phyloP scores from a whole-genome alignment of 2,113 vertebrate species.

The Lepisosteus osseus region DNA sequence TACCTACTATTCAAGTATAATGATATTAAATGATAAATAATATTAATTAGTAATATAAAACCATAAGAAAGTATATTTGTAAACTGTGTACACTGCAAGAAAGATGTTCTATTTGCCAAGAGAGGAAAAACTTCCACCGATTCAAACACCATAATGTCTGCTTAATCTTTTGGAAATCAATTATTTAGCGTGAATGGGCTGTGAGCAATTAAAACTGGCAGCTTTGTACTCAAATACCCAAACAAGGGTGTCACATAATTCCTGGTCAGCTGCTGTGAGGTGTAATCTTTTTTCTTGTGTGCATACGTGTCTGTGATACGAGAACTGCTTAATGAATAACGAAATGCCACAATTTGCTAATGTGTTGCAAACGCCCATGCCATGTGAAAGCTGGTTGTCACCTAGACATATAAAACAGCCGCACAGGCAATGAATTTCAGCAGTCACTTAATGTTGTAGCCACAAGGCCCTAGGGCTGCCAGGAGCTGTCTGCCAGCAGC shows the following conservation, averaged over 20 bases:
- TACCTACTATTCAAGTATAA: no score
- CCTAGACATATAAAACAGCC: slow-evolving; percentile 77
- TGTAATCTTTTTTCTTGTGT: slow-evolving; percentile 48
- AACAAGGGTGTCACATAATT: slow-evolving; percentile 5
- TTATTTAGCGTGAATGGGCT: background rate
- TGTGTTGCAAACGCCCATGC: slow-evolving; percentile 29
- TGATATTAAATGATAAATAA: no score
- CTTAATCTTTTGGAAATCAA: background rate
- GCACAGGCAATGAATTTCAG: slow-evolving; percentile 81
- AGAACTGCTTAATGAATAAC: slow-evolving; percentile 82
- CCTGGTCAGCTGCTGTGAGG: slow-evolving; percentile 5
- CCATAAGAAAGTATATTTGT: no score
- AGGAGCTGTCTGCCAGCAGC: slow-evolving; percentile 73
- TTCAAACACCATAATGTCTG: background rate
- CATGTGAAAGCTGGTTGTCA: slow-evolving; percentile 79
- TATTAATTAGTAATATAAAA: no score
- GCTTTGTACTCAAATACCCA: background rate
- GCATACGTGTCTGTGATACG: slow-evolving; percentile 73
- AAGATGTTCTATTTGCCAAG: background rate
- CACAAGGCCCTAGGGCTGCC: slow-evolving; percentile 77
- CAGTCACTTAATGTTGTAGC: slow-evolving; percentile 82
- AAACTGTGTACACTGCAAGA: no score
- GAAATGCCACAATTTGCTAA: slow-evolving; percentile 66
- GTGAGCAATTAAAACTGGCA: background rate
- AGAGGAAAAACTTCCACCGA: background rate